Evolutionary conservation across 2,888 invertebrate genomes (phyloP), one percentile per base, ranked within the genome.

Genomic region (Noctua pronuba): DNA sequence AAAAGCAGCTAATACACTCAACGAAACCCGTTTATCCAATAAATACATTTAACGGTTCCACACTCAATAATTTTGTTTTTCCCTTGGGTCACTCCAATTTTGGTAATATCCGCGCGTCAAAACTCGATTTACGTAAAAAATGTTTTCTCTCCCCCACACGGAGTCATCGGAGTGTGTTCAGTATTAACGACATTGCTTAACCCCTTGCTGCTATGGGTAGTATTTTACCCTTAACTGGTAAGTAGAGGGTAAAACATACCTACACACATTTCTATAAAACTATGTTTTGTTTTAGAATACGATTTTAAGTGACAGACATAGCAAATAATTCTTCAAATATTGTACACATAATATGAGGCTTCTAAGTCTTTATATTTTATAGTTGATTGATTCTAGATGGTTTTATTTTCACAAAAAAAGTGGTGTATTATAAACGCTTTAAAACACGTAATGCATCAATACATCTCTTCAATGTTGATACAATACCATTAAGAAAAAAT

Each of bases 91-190:
- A 95, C 91, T 94, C 92, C 94, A 95, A 95, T 95, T 95, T 92
- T 84, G 90, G 90, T 94, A 95, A 95, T 93, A 95, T 93, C 92
- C 92, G 91, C 86, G 91, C 90, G 92, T 94, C 94, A 94, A 94
- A 95, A 96, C 93, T 94, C 92, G 92, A 95, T 96, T 96, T 95
- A 94, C 94, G 92, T 91, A 94, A 95, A 95, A 94, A 95, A 94
- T 91, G 89, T 92, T 90, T 90, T 79, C 80, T 83, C 86, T 90
- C 92, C 94, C 94, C 93, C 92, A 90, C 86, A 86, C 87, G 86
- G 86, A 93, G 89, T 89, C 93, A 87, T 89, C 91, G 91, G 88
- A 92, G 94, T 94, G 95, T 92, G 90, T 92, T 93, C 92, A 91
- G 91, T 92, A 94, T 94, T 95, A 94, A 92, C 90, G 92, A 93